phyloP scores from a whole-genome alignment of 2,888 invertebrate species.

The Rhingia rostrata region DNA sequence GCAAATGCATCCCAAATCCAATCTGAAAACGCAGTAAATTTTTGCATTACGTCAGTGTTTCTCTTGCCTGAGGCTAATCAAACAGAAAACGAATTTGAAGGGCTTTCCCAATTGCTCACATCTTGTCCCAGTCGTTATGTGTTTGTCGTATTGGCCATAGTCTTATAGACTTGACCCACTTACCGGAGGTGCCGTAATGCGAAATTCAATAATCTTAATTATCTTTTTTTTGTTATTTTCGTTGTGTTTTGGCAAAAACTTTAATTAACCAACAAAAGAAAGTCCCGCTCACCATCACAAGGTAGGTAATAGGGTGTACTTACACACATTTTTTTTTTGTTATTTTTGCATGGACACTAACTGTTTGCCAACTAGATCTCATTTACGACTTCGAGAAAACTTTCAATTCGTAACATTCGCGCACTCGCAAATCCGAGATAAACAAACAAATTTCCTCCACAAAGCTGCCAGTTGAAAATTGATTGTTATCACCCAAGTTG shows the following conservation, averaged over 20 bases:
- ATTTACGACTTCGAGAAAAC: slow-evolving; percentile 32
- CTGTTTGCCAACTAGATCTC: slow-evolving; percentile 36
- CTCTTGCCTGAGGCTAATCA: too few relatives aligned
- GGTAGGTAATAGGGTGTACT: not conserved
- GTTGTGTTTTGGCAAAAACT: slow-evolving; percentile 11
- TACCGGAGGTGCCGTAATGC: too few relatives aligned
- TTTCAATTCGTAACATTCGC: slow-evolving; percentile 21
- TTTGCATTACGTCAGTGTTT: too few relatives aligned
- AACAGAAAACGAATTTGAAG: too few relatives aligned
- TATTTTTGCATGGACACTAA: not conserved
- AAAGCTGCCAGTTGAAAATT: slow-evolving; percentile 42
- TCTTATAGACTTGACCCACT: too few relatives aligned
- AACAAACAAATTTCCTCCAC: slow-evolving; percentile 27
- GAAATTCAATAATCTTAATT: too few relatives aligned
- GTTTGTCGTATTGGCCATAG: too few relatives aligned
- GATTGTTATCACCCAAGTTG: slow-evolving; percentile 62
- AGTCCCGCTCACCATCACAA: slow-evolving; percentile 1
- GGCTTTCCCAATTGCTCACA: too few relatives aligned
- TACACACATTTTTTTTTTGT: too few relatives aligned
- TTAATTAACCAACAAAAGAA: slow-evolving; percentile 44
- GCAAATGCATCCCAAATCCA: too few relatives aligned
- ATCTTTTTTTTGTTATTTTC: not conserved
- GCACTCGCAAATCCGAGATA: slow-evolving; percentile 19
- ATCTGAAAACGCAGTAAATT: too few relatives aligned
- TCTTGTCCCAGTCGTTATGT: too few relatives aligned